phyloP scores from a whole-genome alignment of 2,113 vertebrate species.

The Lamprotornis superbus region DNA sequence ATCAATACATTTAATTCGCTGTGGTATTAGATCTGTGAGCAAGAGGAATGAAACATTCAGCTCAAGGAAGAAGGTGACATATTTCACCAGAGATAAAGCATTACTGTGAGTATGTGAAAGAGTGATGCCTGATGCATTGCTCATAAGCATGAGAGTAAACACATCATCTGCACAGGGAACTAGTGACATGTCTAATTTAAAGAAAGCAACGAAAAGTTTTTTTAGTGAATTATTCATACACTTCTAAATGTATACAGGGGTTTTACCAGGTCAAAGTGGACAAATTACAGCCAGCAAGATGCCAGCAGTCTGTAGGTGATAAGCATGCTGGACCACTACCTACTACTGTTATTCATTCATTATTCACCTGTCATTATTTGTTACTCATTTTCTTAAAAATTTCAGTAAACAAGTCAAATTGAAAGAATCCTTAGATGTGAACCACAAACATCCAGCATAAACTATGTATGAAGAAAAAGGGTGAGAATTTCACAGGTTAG shows the following conservation, averaged over 20 bases:
- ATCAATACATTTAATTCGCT: conserved; percentile 39
- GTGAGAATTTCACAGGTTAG: not conserved
- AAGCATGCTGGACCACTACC: not conserved
- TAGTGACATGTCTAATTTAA: conserved; percentile 4
- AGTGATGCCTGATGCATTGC: not conserved
- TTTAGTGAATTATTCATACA: not conserved
- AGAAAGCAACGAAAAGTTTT: not conserved
- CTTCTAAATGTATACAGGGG: not conserved
- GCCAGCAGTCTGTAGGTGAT: not conserved
- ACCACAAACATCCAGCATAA: not conserved
- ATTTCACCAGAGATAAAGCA: not conserved
- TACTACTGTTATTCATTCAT: not conserved
- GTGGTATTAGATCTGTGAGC: conserved; percentile 23
- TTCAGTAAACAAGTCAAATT: not conserved
- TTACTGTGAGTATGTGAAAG: not conserved
- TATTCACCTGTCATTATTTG: not conserved
- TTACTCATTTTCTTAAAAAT: not conserved
- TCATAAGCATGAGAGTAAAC: not conserved
- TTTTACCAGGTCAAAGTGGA: not conserved
- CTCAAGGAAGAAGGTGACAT: conserved; percentile 17
- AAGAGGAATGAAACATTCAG: not conserved
- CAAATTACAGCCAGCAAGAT: not conserved
- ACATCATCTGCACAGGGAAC: not conserved
- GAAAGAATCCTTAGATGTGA: not conserved
- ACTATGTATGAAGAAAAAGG: not conserved